A percentile compares a stretch with the other conserved stretches of the same genome.
These are phyloP conservation scores for Lysiphlebus fabarum DNA, from an alignment of 1,140 invertebrate genomes.

Conservation along the genomic window DNA sequence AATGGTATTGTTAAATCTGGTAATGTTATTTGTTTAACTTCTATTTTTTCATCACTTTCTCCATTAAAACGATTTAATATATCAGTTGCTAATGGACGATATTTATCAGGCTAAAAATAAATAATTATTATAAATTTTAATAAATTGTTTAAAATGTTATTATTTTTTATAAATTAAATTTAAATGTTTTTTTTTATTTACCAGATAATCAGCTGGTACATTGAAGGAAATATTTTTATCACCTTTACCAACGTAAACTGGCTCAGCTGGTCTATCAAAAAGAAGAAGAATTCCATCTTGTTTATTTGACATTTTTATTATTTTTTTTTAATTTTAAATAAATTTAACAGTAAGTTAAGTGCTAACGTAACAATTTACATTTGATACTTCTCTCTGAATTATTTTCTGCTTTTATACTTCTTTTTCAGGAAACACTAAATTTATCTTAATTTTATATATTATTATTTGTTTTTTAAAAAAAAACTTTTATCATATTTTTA, in stretches of 20 bases:
- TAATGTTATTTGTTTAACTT: conserved; percentile 64
- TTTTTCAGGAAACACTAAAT: too few species aligned
- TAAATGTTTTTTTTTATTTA: conserved; percentile 34
- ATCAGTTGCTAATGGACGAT: conserved; percentile 55
- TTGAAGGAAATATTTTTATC: conserved; percentile 60
- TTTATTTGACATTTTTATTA: conserved; percentile 25
- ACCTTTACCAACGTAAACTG: conserved; percentile 66
- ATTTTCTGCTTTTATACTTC: too few species aligned
- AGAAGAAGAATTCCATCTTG: conserved; percentile 55
- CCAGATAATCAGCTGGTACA: conserved; percentile 59
- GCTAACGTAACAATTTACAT: too few species aligned
- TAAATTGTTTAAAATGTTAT: background rate
- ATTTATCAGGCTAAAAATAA: conserved; percentile 60
- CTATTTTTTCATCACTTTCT: conserved; percentile 56
- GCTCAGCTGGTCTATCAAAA: conserved; percentile 74
- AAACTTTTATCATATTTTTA: too few species aligned
- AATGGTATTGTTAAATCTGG: conserved; percentile 67
- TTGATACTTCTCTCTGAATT: too few species aligned
- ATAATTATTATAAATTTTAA: conserved; percentile 4
- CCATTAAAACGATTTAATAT: conserved; percentile 60
- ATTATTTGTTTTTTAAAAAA: too few species aligned
- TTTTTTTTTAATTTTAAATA: too few species aligned
- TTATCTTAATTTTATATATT: too few species aligned
- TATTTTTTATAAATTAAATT: too few species aligned
- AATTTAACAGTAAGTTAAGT: background rate